Percentiles rank a stretch among this genome's conserved stretches.
Evolutionary conservation across 2,113 vertebrate species (phyloP).

Genomic region (Mustelus asterias): DNA sequence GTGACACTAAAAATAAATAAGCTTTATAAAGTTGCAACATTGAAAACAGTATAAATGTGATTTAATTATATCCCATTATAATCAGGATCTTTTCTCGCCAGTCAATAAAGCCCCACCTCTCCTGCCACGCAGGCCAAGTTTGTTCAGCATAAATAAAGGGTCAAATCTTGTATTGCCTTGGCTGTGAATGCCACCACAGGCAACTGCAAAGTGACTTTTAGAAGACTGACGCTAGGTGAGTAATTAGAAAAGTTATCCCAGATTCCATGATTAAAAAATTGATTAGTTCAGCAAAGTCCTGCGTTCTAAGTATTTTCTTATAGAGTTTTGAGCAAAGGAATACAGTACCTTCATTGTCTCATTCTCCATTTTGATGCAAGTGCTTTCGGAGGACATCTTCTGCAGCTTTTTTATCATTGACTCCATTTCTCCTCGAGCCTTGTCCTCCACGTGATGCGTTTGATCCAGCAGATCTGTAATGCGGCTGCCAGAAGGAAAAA

Average conservation of each 20-base stretch:
- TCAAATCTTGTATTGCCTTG: not conserved
- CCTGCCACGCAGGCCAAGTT: not conserved
- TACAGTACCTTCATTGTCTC: constrained; percentile 72
- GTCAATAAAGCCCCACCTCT: not conserved
- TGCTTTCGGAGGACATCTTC: constrained; percentile 59
- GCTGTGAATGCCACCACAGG: not conserved
- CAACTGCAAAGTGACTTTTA: not conserved
- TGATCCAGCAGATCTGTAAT: constrained; percentile 68
- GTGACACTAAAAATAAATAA: no score
- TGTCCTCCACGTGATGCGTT: constrained; percentile 62
- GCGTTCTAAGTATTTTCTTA: not conserved
- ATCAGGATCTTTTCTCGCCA: not conserved
- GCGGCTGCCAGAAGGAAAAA: constrained; percentile 53
- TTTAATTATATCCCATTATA: not conserved
- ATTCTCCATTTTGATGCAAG: constrained; percentile 65
- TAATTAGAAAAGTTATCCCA: not conserved
- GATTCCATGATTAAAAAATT: not conserved
- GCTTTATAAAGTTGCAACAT: not conserved
- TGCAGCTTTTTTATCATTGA: constrained; percentile 63
- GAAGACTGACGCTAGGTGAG: not conserved
- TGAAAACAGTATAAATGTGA: not conserved
- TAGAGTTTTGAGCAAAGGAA: not conserved
- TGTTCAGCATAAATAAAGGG: not conserved
- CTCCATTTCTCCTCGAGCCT: constrained; percentile 60
- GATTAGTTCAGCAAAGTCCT: not conserved